Evolutionary conservation across 2,797 vertebrate genomes (phyloP), one percentile per base, ranked within the genome.

Genomic region (Rhinoraja longicauda): DNA sequence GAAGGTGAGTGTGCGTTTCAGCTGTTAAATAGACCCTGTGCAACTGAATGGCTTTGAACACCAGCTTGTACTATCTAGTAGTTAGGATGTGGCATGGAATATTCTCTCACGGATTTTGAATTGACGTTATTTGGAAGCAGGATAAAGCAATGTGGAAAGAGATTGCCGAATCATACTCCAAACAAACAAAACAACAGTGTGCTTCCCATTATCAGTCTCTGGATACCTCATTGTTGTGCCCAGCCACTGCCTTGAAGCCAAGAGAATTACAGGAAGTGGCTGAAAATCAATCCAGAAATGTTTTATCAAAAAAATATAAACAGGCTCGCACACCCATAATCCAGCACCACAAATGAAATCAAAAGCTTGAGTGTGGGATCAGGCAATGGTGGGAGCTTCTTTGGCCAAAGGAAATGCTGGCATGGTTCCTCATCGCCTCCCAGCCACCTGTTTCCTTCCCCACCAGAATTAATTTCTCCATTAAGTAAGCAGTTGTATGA

Each of bases 1-100:
- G 96, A 97, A 96, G 97, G 97, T 97, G 93, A 93, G 96, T 94
- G 59, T 94, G 82, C 93, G 77, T 93, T 90, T 94, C 94, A 93
- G 94, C 93, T 94, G 90, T 9, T 62, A n/a, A n/a, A 19, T 4
- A 0, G 5, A 17, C 57, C 81, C 26, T 59, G 26, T 57, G 4
- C 9, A 12, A 82, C 53, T 32, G 57, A 86, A n/a, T 88, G 32
- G 64, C 84, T 36, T 88, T 36, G 7, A 88, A 7, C 8, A 24
- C 21, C 9, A 36, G 17, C 32, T 88, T 67, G n/a, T 36, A 45
- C 19, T 36, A 21, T 67, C n/a, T 64, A n/a, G 5, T 59, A 88
- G 17, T 88, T 3, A 19, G 4, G 32, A 36, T 78, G 77, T 39
- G 17, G 77, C 29, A 77, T 76, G 0, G 17, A 57, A 93, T 93